Percentiles rank a stretch among this genome's conserved stretches.
Evolutionary conservation across 2,888 invertebrate species (phyloP).

Genomic region (Cantharis lateralis): DNA sequence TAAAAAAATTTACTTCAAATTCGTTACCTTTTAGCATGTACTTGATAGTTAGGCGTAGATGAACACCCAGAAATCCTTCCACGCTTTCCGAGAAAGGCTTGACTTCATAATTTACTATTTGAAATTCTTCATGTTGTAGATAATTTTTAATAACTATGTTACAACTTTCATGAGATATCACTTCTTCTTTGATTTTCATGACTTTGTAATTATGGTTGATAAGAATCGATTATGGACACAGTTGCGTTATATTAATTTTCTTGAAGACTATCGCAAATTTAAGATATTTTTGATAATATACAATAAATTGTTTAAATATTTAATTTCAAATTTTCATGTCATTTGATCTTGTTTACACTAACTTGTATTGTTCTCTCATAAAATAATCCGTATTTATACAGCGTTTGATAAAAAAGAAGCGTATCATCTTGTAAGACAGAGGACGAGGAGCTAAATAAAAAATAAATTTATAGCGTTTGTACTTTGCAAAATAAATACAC

Average conservation of each 20-base stretch:
- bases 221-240: not conserved
- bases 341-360: not conserved
- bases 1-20: not conserved
- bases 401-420: not conserved
- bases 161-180: not conserved
- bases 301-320: not conserved
- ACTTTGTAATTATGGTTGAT: not conserved
- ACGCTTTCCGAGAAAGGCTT: slow-evolving; percentile 7
- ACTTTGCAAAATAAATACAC: not conserved
- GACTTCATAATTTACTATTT: slow-evolving; percentile 26
- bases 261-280: not conserved
- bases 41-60: not conserved
- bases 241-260: not conserved
- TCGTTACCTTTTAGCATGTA: not conserved
- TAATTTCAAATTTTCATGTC: not conserved
- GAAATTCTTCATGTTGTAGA: slow-evolving; percentile 19
- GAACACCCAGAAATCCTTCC: not conserved
- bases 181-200: not conserved
- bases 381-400: not conserved
- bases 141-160: slow-evolving; percentile 6
- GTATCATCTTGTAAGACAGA: not conserved
- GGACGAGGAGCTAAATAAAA: not conserved
- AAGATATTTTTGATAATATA: not conserved
- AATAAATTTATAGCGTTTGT: not conserved
- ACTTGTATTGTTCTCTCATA: not conserved